Base-by-base conservation (phyloP, 2,888 invertebrate species). In the Drosophila stalkeri region DNA sequence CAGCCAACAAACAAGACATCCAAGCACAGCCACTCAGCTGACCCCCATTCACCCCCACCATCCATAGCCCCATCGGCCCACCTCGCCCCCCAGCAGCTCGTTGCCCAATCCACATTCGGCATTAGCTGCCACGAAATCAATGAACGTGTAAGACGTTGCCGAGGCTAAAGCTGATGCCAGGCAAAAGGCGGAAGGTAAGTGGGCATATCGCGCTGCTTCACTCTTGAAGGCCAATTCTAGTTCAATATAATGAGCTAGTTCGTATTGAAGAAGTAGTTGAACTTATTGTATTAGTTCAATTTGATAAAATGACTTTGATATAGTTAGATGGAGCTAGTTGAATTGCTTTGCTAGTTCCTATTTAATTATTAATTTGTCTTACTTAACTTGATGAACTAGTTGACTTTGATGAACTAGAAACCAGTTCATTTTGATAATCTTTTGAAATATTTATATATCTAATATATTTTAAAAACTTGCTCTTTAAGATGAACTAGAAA, bases 1-100 rank as follows among this genome's bases (percentile, higher is more conserved):
- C 31, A 31, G 46, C 46, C 18, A 51, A 33, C 20, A 33, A 3
- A 11, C 16, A 44, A 41, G 41, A 12, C 52, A 54, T 37, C 55
- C 41, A 14, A 35, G 52, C 33, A 49, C 77, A 57, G 47, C 46
- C 60, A 41, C 52, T 75, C 65, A 35, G 71, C 61, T 67, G 57
- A 59, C 77, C 60, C 31, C 49, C 4, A 7, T 41, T 41, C 47
- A n/a, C 9, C 31, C 9, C n/a, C 2, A 11, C 14, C n/a, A n/a
- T 1, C n/a, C 39, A 39, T n/a, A n/a, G 39, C 9, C 20, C 9
- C 47, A 44, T 12, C 44, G 5, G 37, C 8, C 46, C 14, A 14
- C 23, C 16, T 3, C 11, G 52, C 35, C 16, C 35, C 16, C 20
- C 52, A 37, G 33, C 33, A 3, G 33, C 52, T 18, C 49, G 6